Evolutionary conservation across 2,113 vertebrate genomes (phyloP).

Genomic region (Oxygymnocypris stewartii): DNA sequence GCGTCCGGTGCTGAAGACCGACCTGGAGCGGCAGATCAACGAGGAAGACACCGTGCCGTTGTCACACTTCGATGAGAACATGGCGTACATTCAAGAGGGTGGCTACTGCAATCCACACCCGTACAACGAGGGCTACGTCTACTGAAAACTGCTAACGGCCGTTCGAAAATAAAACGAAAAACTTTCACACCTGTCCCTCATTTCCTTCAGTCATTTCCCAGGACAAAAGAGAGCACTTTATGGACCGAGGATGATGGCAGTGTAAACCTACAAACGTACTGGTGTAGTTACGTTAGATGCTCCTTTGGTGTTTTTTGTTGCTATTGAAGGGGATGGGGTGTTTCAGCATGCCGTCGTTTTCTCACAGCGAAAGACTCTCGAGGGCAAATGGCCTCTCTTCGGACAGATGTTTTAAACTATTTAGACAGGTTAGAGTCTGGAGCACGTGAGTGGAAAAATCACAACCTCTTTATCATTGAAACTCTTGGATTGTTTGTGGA

Average conservation of each 20-base stretch:
- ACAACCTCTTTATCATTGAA: slow-evolving; percentile 59
- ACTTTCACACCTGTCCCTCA: slow-evolving; percentile 47
- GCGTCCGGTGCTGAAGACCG: slow-evolving; percentile 97
- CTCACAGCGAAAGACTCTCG: slow-evolving; percentile 57
- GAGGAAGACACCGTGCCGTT: slow-evolving; percentile 98
- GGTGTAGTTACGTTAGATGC: slow-evolving; percentile 68
- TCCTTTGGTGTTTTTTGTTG: slow-evolving; percentile 76
- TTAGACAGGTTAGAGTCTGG: slow-evolving; percentile 49
- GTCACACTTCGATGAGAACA: slow-evolving; percentile 96
- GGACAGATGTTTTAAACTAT: slow-evolving; percentile 48
- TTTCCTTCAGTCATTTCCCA: slow-evolving; percentile 84
- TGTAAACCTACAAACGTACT: slow-evolving; percentile 65
- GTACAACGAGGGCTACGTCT: slow-evolving; percentile 97
- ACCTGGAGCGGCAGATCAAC: slow-evolving; percentile 97
- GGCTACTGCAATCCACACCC: slow-evolving; percentile 94
- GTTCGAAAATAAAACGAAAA: slow-evolving; percentile 58
- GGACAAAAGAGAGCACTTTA: slow-evolving; percentile 95
- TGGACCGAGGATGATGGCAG: slow-evolving; percentile 70
- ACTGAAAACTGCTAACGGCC: slow-evolving; percentile 74
- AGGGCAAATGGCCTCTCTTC: slow-evolving; percentile 40
- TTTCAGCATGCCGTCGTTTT: slow-evolving; percentile 64
- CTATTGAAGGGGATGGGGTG: slow-evolving; percentile 71
- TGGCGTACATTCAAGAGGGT: slow-evolving; percentile 95
- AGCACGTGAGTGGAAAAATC: slow-evolving; percentile 49
- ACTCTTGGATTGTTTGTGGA: slow-evolving; percentile 49